Conservation (phyloP, 2,797 vertebrate species). For the Poliocrania exsul region DNA sequence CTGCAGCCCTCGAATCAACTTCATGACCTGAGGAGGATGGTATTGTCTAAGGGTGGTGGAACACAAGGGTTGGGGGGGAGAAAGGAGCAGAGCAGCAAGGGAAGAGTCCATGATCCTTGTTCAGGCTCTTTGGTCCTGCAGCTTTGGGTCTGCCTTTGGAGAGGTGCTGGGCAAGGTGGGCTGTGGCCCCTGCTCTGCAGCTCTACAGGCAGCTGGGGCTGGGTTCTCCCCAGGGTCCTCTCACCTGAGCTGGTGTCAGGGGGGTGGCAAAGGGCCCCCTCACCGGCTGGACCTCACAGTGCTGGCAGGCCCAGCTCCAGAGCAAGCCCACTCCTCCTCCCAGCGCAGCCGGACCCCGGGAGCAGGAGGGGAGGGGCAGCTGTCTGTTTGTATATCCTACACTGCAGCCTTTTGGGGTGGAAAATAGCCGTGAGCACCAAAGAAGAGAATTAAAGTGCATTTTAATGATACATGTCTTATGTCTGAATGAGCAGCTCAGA, state of each 20-base stretch:
- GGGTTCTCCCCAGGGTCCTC: neutral
- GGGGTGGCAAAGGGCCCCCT: neutral
- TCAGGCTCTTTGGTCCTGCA: neutral
- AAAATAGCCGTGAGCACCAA: slow-evolving; percentile 41
- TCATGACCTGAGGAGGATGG: neutral
- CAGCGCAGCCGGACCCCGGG: rapidly evolving
- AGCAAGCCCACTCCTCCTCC: neutral
- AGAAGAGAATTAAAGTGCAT: slow-evolving; percentile 18
- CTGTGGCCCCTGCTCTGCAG: rapidly evolving
- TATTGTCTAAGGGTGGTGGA: neutral
- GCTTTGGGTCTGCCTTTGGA: neutral
- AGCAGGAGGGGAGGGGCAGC: neutral
- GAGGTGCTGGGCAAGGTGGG: neutral
- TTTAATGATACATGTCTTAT: slow-evolving; percentile 48
- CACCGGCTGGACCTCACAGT: rapidly evolving
- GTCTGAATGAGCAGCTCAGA: slow-evolving; percentile 13
- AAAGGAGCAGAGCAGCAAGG: neutral
- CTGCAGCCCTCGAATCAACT: rapidly evolving
- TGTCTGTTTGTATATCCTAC: slow-evolving; percentile 29
- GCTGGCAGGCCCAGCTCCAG: neutral
- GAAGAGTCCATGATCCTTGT: neutral
- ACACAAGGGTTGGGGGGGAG: rapidly evolving
- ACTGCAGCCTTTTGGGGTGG: slow-evolving; percentile 36
- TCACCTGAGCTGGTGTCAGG: rapidly evolving
- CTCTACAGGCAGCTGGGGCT: rapidly evolving